Evolutionary conservation across 2,797 vertebrate genomes (phyloP).

Genomic region (Melanotaenia maccullochi): DNA sequence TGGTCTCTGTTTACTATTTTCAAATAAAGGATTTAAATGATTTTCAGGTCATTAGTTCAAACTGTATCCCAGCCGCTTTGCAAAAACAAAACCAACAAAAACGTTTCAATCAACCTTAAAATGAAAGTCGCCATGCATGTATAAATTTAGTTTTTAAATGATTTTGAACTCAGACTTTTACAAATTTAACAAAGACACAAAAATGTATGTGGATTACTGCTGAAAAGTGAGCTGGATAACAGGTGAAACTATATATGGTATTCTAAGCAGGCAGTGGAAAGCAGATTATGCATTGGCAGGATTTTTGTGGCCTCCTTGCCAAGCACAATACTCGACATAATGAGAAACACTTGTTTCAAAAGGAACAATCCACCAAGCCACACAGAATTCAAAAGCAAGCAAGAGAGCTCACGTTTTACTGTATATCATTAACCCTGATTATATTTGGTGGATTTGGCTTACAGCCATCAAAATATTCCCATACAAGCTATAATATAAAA

Average conservation of each 20-base stretch:
- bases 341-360: constrained; percentile 80
- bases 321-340: constrained; percentile 81
- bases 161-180: constrained; percentile 27
- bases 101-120: constrained; percentile 11
- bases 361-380: constrained; percentile 65
- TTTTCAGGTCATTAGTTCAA: not conserved
- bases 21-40: not conserved
- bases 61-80: not conserved
- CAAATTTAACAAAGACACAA: constrained; percentile 47
- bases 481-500: constrained; percentile 19
- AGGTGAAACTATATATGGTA: constrained; percentile 83
- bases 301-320: constrained; percentile 56
- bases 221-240: constrained; percentile 68
- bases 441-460: constrained; percentile 55
- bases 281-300: constrained; percentile 76
- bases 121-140: constrained; percentile 26
- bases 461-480: constrained; percentile 34
- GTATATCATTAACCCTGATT: constrained; percentile 59
- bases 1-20: not conserved
- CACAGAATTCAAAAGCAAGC: constrained; percentile 63
- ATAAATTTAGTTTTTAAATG: constrained; percentile 7
- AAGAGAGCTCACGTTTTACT: constrained; percentile 43
- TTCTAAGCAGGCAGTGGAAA: constrained; percentile 77
- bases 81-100: constrained; percentile 8
- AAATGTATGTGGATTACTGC: constrained; percentile 67